Conservation (phyloP, 2,113 vertebrate species). For the Hydrolagus affinis region DNA sequence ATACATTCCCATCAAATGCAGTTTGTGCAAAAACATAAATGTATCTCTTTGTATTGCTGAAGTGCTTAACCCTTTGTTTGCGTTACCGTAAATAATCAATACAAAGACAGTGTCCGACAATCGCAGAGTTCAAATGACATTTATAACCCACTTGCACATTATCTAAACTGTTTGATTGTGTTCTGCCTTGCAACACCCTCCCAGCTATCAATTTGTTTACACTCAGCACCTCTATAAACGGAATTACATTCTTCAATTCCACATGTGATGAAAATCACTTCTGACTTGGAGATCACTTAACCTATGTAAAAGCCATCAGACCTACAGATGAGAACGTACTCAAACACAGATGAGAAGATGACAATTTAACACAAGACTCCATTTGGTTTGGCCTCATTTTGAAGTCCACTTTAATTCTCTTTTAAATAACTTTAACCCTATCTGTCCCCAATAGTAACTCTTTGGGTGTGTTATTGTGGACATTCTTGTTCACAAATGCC, state of each 20-base stretch:
- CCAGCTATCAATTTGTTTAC: neutral
- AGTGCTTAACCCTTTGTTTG: neutral
- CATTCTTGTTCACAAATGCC: no score
- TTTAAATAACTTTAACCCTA: slow-evolving; percentile 2
- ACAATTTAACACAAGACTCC: neutral
- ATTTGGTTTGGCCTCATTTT: neutral
- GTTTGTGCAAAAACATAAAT: neutral
- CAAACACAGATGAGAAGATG: neutral
- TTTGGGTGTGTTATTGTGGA: neutral
- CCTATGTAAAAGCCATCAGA: neutral
- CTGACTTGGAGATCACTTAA: neutral
- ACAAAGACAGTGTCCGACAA: neutral
- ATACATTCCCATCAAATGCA: neutral
- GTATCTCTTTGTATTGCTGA: neutral
- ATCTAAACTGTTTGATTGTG: neutral
- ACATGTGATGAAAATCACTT: neutral
- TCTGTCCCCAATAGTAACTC: no score
- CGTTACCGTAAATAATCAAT: neutral
- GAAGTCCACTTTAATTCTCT: neutral
- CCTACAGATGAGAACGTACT: no score
- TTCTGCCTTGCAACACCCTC: neutral
- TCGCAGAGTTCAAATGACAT: neutral
- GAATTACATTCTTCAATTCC: neutral
- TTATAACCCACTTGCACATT: neutral
- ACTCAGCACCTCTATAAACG: neutral